A percentile compares a stretch with the other conserved stretches of the same genome.
Conservation (phyloP, 2,797 vertebrate genomes). For the Clarias pachynema region DNA sequence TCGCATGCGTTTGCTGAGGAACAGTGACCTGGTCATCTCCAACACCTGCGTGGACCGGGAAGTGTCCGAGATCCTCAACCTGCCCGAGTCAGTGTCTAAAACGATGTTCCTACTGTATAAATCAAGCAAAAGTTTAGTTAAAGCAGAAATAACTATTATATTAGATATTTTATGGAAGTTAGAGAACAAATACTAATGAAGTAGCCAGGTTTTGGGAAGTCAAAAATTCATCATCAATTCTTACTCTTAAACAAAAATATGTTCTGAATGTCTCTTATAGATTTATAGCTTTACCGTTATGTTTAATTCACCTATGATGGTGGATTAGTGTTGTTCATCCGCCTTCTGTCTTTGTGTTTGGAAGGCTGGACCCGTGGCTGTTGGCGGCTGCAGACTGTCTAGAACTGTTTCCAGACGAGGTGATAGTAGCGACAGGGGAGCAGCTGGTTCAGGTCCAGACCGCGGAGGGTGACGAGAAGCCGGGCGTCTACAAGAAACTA, state of each 20-base stretch:
- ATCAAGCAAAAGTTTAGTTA: background rate
- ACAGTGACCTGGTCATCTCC: conserved; percentile 80
- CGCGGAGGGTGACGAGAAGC: conserved; percentile 53
- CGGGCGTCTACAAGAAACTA: conserved; percentile 76
- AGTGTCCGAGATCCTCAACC: conserved; percentile 72
- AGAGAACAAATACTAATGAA: background rate
- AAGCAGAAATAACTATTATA: background rate
- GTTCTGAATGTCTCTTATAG: background rate
- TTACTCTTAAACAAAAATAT: background rate
- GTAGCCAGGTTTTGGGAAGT: background rate
- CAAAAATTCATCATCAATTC: background rate
- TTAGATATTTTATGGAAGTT: too few relatives aligned
- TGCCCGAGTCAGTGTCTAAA: conserved; percentile 76
- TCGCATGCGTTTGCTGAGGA: conserved; percentile 58
- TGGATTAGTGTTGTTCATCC: background rate
- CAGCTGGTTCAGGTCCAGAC: conserved; percentile 72
- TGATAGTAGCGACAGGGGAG: conserved; percentile 81
- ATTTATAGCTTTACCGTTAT: background rate
- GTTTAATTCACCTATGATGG: background rate
- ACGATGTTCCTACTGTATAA: background rate
- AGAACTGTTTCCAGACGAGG: conserved; percentile 85
- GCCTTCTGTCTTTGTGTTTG: background rate
- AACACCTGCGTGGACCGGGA: conserved; percentile 86
- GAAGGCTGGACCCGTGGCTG: conserved; percentile 82
- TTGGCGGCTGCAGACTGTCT: conserved; percentile 82